phyloP scores from a whole-genome alignment of 2,797 vertebrate species.

The Gymnoscopelus braueri region DNA sequence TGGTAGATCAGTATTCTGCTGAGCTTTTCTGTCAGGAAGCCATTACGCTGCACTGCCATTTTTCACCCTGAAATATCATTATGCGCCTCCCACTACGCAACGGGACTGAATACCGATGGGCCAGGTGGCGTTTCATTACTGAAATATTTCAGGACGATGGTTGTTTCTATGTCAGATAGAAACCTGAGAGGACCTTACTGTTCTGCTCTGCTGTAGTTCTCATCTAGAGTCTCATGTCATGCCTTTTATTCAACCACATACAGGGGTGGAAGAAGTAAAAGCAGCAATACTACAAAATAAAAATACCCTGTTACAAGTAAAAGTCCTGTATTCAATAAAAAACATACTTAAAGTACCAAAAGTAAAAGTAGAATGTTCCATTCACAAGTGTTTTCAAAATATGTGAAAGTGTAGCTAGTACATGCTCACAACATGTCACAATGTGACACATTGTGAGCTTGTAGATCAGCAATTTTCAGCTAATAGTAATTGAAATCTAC shows the following conservation, averaged over 20 bases:
- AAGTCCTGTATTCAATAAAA: too few species aligned
- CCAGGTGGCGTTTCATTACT: constrained; percentile 45
- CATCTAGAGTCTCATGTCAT: constrained; percentile 26
- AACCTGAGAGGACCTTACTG: constrained; percentile 33
- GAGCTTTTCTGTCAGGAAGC: constrained; percentile 44
- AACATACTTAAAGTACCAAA: too few species aligned
- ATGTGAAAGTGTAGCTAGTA: too few species aligned
- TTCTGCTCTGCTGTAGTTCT: constrained; percentile 31
- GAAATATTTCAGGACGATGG: constrained; percentile 50
- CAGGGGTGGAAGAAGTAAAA: constrained; percentile 26
- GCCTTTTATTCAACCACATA: constrained; percentile 49
- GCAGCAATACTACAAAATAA: background rate
- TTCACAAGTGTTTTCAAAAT: too few species aligned
- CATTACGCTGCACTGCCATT: constrained; percentile 60
- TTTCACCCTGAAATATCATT: constrained; percentile 65
- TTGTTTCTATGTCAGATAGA: constrained; percentile 49
- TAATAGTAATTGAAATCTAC: too few species aligned
- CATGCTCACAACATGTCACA: too few species aligned
- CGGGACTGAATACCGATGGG: constrained; percentile 58
- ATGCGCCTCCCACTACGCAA: constrained; percentile 39
- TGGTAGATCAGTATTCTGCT: constrained; percentile 57
- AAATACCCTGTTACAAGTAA: too few species aligned
- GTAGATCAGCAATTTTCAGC: too few species aligned
- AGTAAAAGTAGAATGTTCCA: too few species aligned
- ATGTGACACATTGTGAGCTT: too few species aligned